Conservation (phyloP, 2,113 vertebrate genomes). For the Leptosomus discolor region DNA sequence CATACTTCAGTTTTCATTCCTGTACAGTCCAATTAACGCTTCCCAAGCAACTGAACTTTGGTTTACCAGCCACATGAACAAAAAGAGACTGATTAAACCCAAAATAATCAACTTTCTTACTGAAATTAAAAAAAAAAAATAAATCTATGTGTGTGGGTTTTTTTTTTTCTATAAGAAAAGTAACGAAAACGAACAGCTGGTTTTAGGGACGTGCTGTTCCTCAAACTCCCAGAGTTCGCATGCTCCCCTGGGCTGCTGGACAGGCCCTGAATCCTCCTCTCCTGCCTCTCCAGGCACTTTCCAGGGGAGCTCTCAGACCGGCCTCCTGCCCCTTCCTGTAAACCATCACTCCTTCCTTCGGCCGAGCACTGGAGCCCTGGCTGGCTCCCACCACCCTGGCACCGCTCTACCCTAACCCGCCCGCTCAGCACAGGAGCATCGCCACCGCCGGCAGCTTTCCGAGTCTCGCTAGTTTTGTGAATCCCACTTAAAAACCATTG, state of each 20-base stretch:
- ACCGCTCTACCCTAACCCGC: not conserved
- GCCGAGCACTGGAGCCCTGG: not conserved
- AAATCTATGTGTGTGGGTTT: not conserved
- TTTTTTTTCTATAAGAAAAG: conserved; percentile 54
- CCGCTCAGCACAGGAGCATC: rapidly evolving
- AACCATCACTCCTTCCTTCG: not conserved
- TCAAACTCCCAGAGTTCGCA: not conserved
- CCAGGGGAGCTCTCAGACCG: not conserved
- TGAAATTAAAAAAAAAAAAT: not conserved
- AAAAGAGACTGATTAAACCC: not conserved
- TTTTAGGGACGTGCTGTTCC: not conserved
- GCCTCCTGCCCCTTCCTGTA: rapidly evolving
- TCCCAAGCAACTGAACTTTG: not conserved
- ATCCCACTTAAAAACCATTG: not conserved
- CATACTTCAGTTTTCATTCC: not conserved
- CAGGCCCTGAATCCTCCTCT: not conserved
- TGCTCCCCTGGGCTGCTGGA: not conserved
- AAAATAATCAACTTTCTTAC: not conserved
- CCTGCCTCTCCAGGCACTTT: not conserved
- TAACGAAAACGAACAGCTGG: conserved; percentile 10
- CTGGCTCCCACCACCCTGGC: not conserved
- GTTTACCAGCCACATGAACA: not conserved
- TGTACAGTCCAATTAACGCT: not conserved
- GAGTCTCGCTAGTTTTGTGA: not conserved
- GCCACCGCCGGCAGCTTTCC: not conserved